Percentiles rank a stretch among this genome's conserved stretches.
Evolutionary conservation across 2,113 vertebrate species (phyloP).

Genomic region (Rhinolophus sinicus): DNA sequence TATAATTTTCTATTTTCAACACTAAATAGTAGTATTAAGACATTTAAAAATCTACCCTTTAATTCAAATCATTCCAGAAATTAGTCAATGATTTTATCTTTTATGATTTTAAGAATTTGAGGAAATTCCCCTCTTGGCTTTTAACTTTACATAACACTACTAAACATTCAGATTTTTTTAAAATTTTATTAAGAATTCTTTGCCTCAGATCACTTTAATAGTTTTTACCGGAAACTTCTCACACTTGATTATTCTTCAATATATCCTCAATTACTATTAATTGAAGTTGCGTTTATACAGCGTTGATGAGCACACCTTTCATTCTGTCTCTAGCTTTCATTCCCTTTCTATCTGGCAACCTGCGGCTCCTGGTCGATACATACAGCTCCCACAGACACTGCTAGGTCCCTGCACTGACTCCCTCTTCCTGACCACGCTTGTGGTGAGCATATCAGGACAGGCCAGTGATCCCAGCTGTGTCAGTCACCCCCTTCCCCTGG

Average conservation of each 20-base stretch:
- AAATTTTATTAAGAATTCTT: not conserved
- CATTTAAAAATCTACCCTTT: not conserved
- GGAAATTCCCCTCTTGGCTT: not conserved
- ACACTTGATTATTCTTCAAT: not conserved
- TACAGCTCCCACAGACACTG: fast-evolving
- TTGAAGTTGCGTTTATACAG: not conserved
- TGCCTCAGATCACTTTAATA: not conserved
- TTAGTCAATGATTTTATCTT: not conserved
- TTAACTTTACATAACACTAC: not conserved
- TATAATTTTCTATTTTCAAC: not conserved
- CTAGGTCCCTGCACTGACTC: not conserved
- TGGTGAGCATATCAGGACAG: not conserved
- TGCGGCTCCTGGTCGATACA: not conserved
- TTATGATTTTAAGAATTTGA: conserved; percentile 41
- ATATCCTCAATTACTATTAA: not conserved
- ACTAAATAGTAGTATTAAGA: not conserved
- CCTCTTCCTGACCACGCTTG: not conserved
- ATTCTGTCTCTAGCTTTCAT: not conserved
- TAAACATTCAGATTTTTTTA: not conserved
- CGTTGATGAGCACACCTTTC: not conserved
- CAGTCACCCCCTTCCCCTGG: not conserved
- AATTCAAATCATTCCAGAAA: not conserved
- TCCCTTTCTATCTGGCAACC: not conserved
- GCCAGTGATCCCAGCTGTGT: not conserved
- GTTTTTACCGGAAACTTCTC: not conserved